Conservation (phyloP, 2,888 invertebrate species). For the Lutraria lutraria region DNA sequence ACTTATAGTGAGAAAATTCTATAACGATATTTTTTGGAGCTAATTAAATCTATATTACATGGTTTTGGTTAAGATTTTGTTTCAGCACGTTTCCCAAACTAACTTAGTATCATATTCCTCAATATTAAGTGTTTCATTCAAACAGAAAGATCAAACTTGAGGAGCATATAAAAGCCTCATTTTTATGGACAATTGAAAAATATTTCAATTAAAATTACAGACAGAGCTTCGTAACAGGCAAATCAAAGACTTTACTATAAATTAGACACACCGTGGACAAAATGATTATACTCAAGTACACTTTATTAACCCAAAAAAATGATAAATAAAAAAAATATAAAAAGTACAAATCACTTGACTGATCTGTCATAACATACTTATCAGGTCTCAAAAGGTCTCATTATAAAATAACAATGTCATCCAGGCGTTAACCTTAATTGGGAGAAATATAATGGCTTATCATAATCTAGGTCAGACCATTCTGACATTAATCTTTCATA, state of each 20-base stretch:
- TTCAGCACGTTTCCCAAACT: neutral
- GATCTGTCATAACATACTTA: neutral
- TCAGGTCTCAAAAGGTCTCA: too few relatives aligned
- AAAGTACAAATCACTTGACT: neutral
- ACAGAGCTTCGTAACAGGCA: neutral
- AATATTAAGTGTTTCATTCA: neutral
- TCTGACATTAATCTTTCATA: too few relatives aligned
- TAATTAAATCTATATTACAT: too few relatives aligned
- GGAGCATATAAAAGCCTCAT: neutral
- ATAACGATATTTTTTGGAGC: too few relatives aligned
- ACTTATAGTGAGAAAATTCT: too few relatives aligned
- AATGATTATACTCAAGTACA: neutral
- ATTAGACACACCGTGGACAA: neutral
- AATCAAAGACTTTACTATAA: neutral
- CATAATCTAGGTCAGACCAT: too few relatives aligned
- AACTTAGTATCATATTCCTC: constrained; percentile 1
- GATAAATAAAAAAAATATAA: neutral
- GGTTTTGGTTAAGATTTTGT: neutral
- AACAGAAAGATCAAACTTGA: neutral
- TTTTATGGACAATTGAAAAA: neutral
- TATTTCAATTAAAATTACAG: neutral
- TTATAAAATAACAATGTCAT: too few relatives aligned
- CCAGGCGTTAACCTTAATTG: too few relatives aligned
- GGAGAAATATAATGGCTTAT: too few relatives aligned
- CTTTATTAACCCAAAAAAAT: neutral